Evolutionary conservation across 2,113 vertebrate genomes (phyloP).

Genomic region (Zingel zingel): DNA sequence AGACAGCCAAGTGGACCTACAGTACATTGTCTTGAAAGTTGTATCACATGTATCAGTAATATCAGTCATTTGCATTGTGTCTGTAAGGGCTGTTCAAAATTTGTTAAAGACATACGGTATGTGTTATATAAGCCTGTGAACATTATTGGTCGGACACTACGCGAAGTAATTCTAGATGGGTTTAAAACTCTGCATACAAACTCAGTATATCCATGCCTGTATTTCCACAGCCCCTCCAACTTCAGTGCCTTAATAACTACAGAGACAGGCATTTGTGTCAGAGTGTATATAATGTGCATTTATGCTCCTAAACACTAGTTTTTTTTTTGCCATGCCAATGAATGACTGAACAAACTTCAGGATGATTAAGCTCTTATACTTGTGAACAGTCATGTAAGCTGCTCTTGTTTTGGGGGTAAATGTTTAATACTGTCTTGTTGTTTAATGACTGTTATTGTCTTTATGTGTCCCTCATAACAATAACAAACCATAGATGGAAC

Average conservation of each 20-base stretch:
- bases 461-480: conserved; percentile 21
- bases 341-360: conserved; percentile 59
- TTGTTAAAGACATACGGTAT: conserved; percentile 16
- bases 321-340: conserved; percentile 66
- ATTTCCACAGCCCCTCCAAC: conserved; percentile 41
- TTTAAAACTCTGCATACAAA: conserved; percentile 27
- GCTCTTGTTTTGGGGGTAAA: conserved; percentile 61
- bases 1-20: conserved; percentile 6
- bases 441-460: conserved; percentile 38
- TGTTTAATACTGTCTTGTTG: conserved; percentile 33
- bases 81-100: conserved; percentile 36
- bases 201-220: conserved; percentile 42
- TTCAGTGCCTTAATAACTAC: conserved; percentile 81
- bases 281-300: conserved; percentile 67
- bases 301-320: conserved; percentile 59
- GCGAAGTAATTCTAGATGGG: not conserved
- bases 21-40: conserved; percentile 20
- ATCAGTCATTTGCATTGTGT: conserved; percentile 35
- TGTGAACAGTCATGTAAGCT: conserved; percentile 69
- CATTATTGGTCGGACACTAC: conserved; percentile 21
- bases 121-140: conserved; percentile 30
- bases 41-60: conserved; percentile 7
- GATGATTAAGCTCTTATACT: conserved; percentile 61
- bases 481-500: conserved; percentile 14
- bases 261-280: conserved; percentile 66